Base-by-base conservation (phyloP, 2,888 invertebrate species). In the Eulithis testata region DNA sequence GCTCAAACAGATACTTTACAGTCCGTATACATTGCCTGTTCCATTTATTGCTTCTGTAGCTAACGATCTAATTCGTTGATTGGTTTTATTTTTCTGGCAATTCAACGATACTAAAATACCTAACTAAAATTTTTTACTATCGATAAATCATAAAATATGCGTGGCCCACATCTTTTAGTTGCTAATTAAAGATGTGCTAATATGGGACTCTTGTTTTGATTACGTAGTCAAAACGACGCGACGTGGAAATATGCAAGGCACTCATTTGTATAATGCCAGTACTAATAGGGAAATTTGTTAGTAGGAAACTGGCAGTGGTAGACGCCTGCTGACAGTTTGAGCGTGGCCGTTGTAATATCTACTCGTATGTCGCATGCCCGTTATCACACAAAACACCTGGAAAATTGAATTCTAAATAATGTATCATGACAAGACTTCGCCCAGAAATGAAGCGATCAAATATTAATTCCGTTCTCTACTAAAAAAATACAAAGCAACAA, bases 261-360 rank as follows among this genome's bases (percentile, higher is more conserved):
- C 76, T 76, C 76, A 80, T 84, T 84, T 82, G 82, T 83, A 82
- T 83, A 86, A 85, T 70, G 59, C 63, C 52, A 63, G 56, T 67
- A 65, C 85, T 85, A 85, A 86, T 85, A 86, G 80, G 86, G 81
- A 86, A 86, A 87, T 85, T 85, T 76, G 82, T 80, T 76, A 77
- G 80, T 79, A 76, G 77, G 76, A 78, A 78, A 79, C 80, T 78
- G 76, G 68, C 74, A 73, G 79, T 78, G 77, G 71, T 75, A 73
- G 73, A 63, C 74, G 71, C 67, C 72, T 65, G 74, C 78, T 81
- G 84, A 84, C 89, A 91, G 91, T 91, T 83, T 76, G 79, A 83
- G 80, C 81, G 79, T 76, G 80, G 79, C 82, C 76, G 77, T 76
- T 86, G 84, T 73, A 73, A 80, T 76, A 85, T 72, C 73, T 77